Base-by-base conservation (phyloP, 2,888 invertebrate genomes). In the Rhabditophanes sp. region DNA sequence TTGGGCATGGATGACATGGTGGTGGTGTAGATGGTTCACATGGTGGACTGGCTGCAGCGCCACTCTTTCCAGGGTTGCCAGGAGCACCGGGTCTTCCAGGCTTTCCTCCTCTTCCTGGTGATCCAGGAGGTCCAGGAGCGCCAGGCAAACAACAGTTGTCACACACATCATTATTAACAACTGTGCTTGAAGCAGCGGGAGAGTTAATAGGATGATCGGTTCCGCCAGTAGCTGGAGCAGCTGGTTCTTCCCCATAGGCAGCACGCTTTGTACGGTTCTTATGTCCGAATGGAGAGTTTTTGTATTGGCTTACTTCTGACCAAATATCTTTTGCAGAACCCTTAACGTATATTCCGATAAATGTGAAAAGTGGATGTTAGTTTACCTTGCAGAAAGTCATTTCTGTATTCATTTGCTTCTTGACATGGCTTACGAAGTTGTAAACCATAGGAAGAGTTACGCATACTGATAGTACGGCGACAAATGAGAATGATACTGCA, bases 311-410 rank as follows among this genome's bases (percentile, higher is more conserved):
- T 9, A 47, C 48, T 18, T 56, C 56, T 6, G 45, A 41, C 53
- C 55, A 56, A 38, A 56, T 56, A 39, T 56, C 56, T 25, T 56
- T 54, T 19, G 56, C 56, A 8, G 56, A 54, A 7, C n/a, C n/a
- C n/a, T n/a, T n/a, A n/a, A n/a, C n/a, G n/a, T n/a, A n/a, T n/a
- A n/a, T n/a, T n/a, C n/a, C n/a, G n/a, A n/a, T n/a, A n/a, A n/a
- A n/a, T n/a, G n/a, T n/a, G n/a, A n/a, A n/a, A n/a, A n/a, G n/a
- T n/a, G n/a, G n/a, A n/a, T n/a, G n/a, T n/a, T n/a, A n/a, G n/a
- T n/a, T n/a, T 27, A 4, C 28, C 28, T 27, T 29, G 30, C 30
- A 29, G 30, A 29, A 29, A 22, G 6, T 29, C 21, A 29, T 29
- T 22, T 29, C 30, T 20, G 20, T 29, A 22, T 29, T 20, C 30